Evolutionary conservation across 2,113 vertebrate species (phyloP).

Genomic region (cat (Felis catus)): F.catus_Fca126_mat1.0 CM031414.1:46157001-46157500

Average conservation of each 20-base stretch:
- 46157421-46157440: background rate
- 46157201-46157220: constrained; percentile 23
- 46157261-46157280: constrained; percentile 28
- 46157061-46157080: background rate
- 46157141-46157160: background rate
- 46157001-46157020: background rate
- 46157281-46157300: background rate
- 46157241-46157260: background rate
- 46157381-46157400: background rate
- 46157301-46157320: background rate
- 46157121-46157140: background rate
- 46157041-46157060: background rate
- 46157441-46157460: background rate
- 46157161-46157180: background rate
- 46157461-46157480: background rate
- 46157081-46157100: background rate
- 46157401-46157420: background rate
- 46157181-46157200: background rate
- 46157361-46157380: background rate
- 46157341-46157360: background rate
- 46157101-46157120: background rate
- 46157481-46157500: background rate
- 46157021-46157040: background rate
- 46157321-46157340: background rate
- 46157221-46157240: background rate